Percentiles rank a stretch among this genome's conserved stretches.
Evolutionary conservation across 2,797 vertebrate species (phyloP).

Genomic region (Toxotes lorentzi): DNA sequence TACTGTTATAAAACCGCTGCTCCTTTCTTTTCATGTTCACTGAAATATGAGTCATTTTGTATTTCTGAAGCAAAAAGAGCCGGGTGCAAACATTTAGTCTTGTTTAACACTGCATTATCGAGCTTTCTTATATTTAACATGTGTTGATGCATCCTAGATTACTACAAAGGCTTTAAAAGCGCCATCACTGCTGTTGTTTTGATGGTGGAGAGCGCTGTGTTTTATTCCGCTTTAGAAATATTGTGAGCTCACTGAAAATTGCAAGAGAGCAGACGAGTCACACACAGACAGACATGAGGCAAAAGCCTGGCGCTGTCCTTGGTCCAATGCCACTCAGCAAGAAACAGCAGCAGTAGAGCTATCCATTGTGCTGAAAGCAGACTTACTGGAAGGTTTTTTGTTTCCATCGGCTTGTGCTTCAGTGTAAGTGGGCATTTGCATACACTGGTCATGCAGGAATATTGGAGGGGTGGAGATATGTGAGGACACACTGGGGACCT

Average conservation of each 20-base stretch:
- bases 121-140: conserved; percentile 36
- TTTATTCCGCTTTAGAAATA: conserved; percentile 32
- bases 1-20: background rate
- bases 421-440: conserved; percentile 37
- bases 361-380: conserved; percentile 61
- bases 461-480: conserved; percentile 55
- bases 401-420: conserved; percentile 29
- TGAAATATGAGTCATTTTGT: conserved; percentile 27
- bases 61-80: conserved; percentile 26
- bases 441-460: conserved; percentile 34
- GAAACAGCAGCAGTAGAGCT: conserved; percentile 42
- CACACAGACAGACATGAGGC: conserved; percentile 2
- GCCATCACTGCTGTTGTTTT: conserved; percentile 33
- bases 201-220: conserved; percentile 30
- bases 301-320: conserved; percentile 60
- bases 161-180: conserved; percentile 37
- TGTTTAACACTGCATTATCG: conserved; percentile 9
- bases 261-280: conserved; percentile 13
- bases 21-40: background rate
- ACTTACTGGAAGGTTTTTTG: conserved; percentile 11
- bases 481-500: conserved; percentile 62
- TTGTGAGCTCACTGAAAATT: background rate
- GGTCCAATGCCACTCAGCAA: conserved; percentile 49
- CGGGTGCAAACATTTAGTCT: conserved; percentile 28
- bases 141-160: conserved; percentile 41